Evolutionary conservation across 1,140 invertebrate species (phyloP).

Genomic region (Brachionus plicatilis): DNA sequence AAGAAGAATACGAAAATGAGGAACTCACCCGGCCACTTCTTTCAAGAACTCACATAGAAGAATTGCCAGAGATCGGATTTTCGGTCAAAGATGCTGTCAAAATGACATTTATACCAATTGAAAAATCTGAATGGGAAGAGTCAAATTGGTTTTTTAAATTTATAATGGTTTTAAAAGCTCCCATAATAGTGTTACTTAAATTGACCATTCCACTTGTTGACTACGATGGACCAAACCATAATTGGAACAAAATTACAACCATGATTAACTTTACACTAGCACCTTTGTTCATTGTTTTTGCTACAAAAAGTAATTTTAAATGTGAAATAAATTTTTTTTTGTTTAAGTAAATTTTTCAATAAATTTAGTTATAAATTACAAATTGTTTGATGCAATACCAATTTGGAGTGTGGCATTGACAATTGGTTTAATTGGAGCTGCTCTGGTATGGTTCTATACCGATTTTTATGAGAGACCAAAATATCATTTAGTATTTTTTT

Average conservation of each 20-base stretch:
- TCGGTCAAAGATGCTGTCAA: neutral
- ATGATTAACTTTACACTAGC: slow-evolving; percentile 60
- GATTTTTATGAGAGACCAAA: slow-evolving; percentile 14
- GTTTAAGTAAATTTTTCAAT: neutral
- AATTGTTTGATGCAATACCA: neutral
- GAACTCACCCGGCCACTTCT: neutral
- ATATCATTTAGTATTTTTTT: slow-evolving; percentile 5
- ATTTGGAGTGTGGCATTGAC: neutral
- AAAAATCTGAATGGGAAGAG: slow-evolving; percentile 38
- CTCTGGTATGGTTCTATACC: neutral
- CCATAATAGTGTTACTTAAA: slow-evolving; percentile 60
- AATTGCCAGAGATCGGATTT: slow-evolving; percentile 26
- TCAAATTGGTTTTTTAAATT: slow-evolving; percentile 27
- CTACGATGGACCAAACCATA: slow-evolving; percentile 56
- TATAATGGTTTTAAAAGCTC: slow-evolving; percentile 47
- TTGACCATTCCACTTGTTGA: slow-evolving; percentile 63
- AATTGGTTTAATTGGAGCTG: neutral
- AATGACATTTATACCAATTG: slow-evolving; percentile 34
- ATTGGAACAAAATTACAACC: slow-evolving; percentile 63
- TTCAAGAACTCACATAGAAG: slow-evolving; percentile 4
- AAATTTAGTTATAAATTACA: neutral
- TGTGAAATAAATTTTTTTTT: neutral
- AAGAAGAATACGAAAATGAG: slow-evolving; percentile 34
- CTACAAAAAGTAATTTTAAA: slow-evolving; percentile 48
- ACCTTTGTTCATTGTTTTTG: slow-evolving; percentile 57